Evolutionary conservation across 2,888 invertebrate genomes (phyloP), one percentile per base, ranked within the genome.

Genomic region (Microctonus aethiopoides): DNA sequence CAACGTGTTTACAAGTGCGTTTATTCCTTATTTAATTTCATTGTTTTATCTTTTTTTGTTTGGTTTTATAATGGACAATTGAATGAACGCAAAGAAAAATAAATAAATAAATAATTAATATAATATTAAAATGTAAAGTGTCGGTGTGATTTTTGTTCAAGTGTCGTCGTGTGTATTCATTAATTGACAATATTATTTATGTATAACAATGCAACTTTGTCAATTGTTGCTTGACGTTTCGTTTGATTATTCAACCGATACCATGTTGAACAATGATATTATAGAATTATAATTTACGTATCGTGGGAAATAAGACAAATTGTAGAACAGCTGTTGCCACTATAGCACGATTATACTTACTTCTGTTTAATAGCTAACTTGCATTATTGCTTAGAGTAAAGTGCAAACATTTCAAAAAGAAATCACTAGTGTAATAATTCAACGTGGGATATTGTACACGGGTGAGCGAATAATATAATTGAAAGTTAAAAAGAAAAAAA

Each of bases 251-350:
- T 46, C 0, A 7, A 46, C 16, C 54, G 10, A 54, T 24, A 54
- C n/a, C 11, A 11, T 13, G 26, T 16, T 46, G 7, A 54, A 54
- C 54, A 11, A 26, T 26, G 22, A 10, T 10, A 26, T 54, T 24
- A 54, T 54, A 54, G 2, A 4, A 10, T 39, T n/a, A n/a, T 22
- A 26, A 10, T 20, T 46, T 46, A 46, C 62, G 61, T 24, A 56
- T 52, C 26, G 65, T 65, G 65, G 34, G 65, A 65, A 54, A n/a
- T 65, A 39, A 65, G 54, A 54, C 34, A 24, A 41, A 61, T 61
- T 22, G 39, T 61, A 24, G 41, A 61, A 61, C 60, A 61, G 39
- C 60, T 61, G 60, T 61, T 39, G 41, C 34, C 24, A 61, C 41
- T 24, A 11, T 11, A 20, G 10, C 34, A 39, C 26, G 32, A 16